A percentile compares a stretch with the other conserved stretches of the same genome.
These are phyloP conservation scores for Diarsia mendica DNA, from an alignment of 2,888 invertebrate genomes.

Conservation along the genomic window DNA sequence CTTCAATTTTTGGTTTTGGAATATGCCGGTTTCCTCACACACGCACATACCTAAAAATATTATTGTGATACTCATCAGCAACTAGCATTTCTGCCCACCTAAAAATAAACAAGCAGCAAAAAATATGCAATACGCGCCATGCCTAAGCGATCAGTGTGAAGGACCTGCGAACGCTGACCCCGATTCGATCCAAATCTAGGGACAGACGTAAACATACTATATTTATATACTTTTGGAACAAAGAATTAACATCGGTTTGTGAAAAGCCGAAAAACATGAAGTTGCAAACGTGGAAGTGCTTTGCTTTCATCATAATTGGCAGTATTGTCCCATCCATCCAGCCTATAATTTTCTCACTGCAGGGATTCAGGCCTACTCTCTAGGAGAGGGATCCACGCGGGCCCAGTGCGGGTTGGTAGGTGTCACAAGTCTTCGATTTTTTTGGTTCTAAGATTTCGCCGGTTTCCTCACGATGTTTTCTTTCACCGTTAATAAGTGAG, in stretches of 20 bases:
- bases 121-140: conserved; percentile 40
- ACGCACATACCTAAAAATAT: background rate
- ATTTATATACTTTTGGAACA: conserved; percentile 32
- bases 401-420: no score
- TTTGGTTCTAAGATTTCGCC: no score
- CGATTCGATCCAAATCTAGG: conserved; percentile 60
- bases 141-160: conserved; percentile 53
- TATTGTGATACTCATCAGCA: background rate
- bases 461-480: no score
- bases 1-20: no score
- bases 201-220: conserved; percentile 44
- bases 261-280: background rate
- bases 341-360: no score
- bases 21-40: no score
- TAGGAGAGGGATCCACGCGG: no score
- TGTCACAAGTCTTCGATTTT: no score
- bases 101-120: conserved; percentile 26
- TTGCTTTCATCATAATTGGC: background rate
- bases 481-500: no score
- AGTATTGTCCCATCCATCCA: no score
- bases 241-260: conserved; percentile 14
- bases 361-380: no score
- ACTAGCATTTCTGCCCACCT: background rate
- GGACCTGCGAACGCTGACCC: conserved; percentile 58
- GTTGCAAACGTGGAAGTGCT: background rate